A percentile compares a stretch with the other conserved stretches of the same genome.
phyloP scores from a whole-genome alignment of 2,113 vertebrate genomes.

The Thunnus thynnus region DNA sequence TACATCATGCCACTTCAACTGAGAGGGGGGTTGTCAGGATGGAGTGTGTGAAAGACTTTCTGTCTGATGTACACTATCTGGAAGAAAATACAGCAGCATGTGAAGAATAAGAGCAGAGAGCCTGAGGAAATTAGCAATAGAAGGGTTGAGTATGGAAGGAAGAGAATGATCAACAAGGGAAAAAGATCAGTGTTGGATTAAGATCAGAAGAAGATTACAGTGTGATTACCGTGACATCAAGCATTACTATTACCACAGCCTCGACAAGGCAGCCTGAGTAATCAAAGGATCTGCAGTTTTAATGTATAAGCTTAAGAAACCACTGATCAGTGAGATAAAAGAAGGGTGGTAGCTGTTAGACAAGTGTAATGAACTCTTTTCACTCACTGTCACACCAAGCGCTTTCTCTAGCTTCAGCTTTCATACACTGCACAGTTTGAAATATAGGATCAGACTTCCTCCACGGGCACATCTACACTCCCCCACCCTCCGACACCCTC shows the following conservation, averaged over 20 bases:
- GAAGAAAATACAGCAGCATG: not conserved
- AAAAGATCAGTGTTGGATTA: conserved; percentile 67
- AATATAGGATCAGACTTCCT: not conserved
- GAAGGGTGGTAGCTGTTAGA: conserved; percentile 15
- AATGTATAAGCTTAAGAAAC: conserved; percentile 48
- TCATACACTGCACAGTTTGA: not conserved
- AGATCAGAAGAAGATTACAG: conserved; percentile 64
- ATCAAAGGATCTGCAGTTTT: conserved; percentile 58
- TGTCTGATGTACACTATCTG: conserved; percentile 21
- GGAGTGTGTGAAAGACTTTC: conserved; percentile 8
- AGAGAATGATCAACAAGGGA: conserved; percentile 54
- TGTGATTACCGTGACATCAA: conserved; percentile 60
- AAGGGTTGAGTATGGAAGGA: conserved; percentile 13
- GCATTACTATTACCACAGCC: conserved; percentile 58
- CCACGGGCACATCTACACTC: not conserved
- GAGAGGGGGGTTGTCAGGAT: conserved; percentile 4
- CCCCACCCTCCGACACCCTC: too few relatives aligned
- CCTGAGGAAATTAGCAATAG: conserved; percentile 29
- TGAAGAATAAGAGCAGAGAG: conserved; percentile 21
- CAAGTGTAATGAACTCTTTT: conserved; percentile 23
- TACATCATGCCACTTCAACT: conserved; percentile 40
- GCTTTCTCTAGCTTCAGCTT: conserved; percentile 27
- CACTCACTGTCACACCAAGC: not conserved
- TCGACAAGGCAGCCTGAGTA: conserved; percentile 51
- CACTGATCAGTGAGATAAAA: conserved; percentile 38